Base-by-base conservation (phyloP, 2,888 invertebrate genomes). In the Physocephala rufipes region DNA sequence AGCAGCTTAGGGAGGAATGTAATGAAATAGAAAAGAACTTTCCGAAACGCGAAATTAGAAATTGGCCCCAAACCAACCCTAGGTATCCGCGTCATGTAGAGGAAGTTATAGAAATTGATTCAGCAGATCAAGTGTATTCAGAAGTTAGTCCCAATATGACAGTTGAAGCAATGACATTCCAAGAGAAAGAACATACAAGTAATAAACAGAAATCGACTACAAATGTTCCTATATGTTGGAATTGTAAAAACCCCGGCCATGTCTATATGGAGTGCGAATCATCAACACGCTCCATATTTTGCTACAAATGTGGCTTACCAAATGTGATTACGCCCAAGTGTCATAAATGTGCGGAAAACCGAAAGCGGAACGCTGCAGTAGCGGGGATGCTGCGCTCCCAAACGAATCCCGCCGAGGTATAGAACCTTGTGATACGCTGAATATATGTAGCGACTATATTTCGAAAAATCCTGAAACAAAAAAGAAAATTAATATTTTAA, bases 1-100 rank as follows among this genome's bases (percentile, higher is more conserved):
- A 71, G 16, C 62, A 55, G 3, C 55, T 71, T 9, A 15, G 49
- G 1, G 19, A 15, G n/a, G 58, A 67, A 4, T 67, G 64, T 21
- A 21, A 49, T 24, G 67, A 68, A 13, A 21, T 53, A 2, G 66
- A 67, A 36, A 21, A 3, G 1, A 30, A 19, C 3, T 24, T 51
- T 28, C 5, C 51, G 0, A 49, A 51, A 0, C 15, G 51, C 0
- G 65, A 65, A 2, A 1, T 16, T 1, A 21, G 28, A 21, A 28
- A 1, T n/a, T 12, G 16, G 0, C 2, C 3, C 9, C 51, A 24
- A n/a, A 49, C 26, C 0, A n/a, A 12, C 12, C n/a, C 19, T 21
- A 15, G 53, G 1, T 9, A 9, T 19, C 2, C 21, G 2, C 53
- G 58, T 9, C 58, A 12, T 15, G 24, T 58, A 2, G 28, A 58